Base-by-base conservation (phyloP, 2,113 vertebrate species). In the Zosterops japonicus region DNA sequence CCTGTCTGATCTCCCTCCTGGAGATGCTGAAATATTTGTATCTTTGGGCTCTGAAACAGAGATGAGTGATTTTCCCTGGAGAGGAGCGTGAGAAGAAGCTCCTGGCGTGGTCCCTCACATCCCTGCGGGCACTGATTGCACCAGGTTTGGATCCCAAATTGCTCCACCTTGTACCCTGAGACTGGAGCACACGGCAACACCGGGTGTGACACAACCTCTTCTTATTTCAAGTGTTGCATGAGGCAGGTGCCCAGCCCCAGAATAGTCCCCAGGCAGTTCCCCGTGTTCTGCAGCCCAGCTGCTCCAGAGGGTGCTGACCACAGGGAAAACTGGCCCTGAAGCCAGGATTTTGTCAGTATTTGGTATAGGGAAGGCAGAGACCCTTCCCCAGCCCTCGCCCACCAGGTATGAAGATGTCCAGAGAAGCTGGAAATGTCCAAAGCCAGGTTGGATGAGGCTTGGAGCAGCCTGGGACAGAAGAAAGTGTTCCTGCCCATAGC, bases 121-220 rank as follows among this genome's bases (percentile, higher is more conserved):
- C 21, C 14, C 47, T 0, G 1, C 0, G 0, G 27, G 56, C 61
- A 23, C 44, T 7, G 25, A 14, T 13, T 8, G 53, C 55, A 11
- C 11, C 9, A 8, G 10, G 3, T 8, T 39, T 21, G 25, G 28
- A 50, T 87, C 42, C 28, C 21, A 19, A 2, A 1, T 39, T 33
- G 57, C 24, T 53, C 59, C 13, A 1, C 21, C 53, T 53, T 13
- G 29, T 14, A 23, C 27, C 68, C 63, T 9, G 11, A 10, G 15
- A 28, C 15, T 4, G 23, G 12, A 57, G 65, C 36, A 10, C 19
- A 6, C 0, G 21, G 50, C n/a, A n/a, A 1, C 27, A 11, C 9
- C 28, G 2, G 29, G 6, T 0, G 3, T 47, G 84, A 53, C 53
- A 83, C 84, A 77, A 23, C 5, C 29, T 59, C 39, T 6, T 2